Conservation (phyloP, 2,888 invertebrate species). For the Drosophila nigritarsus region DNA sequence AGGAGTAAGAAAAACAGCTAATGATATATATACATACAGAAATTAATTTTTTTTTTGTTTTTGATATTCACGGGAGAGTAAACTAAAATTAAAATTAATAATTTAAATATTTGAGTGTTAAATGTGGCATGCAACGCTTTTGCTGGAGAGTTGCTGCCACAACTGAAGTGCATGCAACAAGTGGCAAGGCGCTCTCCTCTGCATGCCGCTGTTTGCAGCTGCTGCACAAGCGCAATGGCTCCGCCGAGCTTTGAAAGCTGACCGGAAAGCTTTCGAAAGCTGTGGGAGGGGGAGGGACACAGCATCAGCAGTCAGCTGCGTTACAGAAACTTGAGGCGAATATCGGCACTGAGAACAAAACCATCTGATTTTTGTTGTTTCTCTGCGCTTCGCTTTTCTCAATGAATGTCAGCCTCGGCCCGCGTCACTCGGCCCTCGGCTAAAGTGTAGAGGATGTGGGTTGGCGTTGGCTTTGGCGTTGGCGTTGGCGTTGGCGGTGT, state of each 20-base stretch:
- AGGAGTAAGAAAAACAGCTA: background rate
- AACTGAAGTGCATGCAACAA: slow-evolving; percentile 30
- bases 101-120: background rate
- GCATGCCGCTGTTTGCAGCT: slow-evolving; percentile 41
- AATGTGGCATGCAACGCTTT: background rate
- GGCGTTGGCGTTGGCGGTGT: slow-evolving; percentile 20
- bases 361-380: slow-evolving; percentile 78
- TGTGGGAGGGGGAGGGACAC: slow-evolving; percentile 3
- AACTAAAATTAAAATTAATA: background rate
- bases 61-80: background rate
- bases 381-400: slow-evolving; percentile 45
- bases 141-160: too few species aligned
- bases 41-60: background rate
- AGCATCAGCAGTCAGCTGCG: slow-evolving; percentile 72
- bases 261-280: slow-evolving; percentile 21
- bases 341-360: slow-evolving; percentile 40
- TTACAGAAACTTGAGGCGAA: slow-evolving; percentile 62
- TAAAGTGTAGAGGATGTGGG: slow-evolving; percentile 11
- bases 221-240: slow-evolving; percentile 40
- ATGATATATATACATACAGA: background rate
- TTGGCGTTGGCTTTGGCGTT: background rate
- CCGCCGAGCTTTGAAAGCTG: background rate
- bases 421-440: background rate
- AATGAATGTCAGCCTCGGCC: slow-evolving; percentile 57
- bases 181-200: slow-evolving; percentile 21